These are phyloP conservation scores for Oryzias sinensis DNA, from an alignment of 2,797 vertebrate genomes.

Conservation along the genomic window DNA sequence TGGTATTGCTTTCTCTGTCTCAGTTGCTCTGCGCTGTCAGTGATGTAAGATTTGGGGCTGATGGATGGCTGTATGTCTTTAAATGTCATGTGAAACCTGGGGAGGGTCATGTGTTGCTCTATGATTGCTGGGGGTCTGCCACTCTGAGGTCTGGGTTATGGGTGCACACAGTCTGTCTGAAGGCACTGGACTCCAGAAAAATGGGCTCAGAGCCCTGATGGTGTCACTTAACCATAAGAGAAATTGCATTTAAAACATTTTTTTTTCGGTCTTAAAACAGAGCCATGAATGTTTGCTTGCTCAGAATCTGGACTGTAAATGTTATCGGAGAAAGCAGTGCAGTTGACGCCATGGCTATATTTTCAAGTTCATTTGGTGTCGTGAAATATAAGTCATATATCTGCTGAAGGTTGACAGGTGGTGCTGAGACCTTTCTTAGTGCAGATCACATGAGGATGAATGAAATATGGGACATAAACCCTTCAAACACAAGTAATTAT, in stretches of 20 bases:
- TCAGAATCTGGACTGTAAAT: slow-evolving; percentile 17
- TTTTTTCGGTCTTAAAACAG: slow-evolving; percentile 23
- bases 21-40: slow-evolving; percentile 49
- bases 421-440: slow-evolving; percentile 39
- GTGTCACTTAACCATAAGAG: slow-evolving; percentile 47
- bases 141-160: slow-evolving; percentile 46
- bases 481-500: slow-evolving; percentile 25
- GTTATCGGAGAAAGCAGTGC: slow-evolving; percentile 11
- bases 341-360: slow-evolving; percentile 51
- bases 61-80: slow-evolving; percentile 69
- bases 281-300: slow-evolving; percentile 39
- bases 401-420: slow-evolving; percentile 48
- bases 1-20: slow-evolving; percentile 64
- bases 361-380: slow-evolving; percentile 41
- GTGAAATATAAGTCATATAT: slow-evolving; percentile 54
- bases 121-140: slow-evolving; percentile 41
- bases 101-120: slow-evolving; percentile 67
- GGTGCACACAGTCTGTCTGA: slow-evolving; percentile 26
- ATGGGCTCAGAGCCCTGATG: slow-evolving; percentile 50
- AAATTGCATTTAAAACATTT: slow-evolving; percentile 51
- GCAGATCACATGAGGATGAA: slow-evolving; percentile 47
- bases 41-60: slow-evolving; percentile 62
- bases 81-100: slow-evolving; percentile 77
- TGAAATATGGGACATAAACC: slow-evolving; percentile 7
- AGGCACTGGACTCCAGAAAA: slow-evolving; percentile 52